Percentiles rank a stretch among this genome's conserved stretches.
These are phyloP conservation scores for Girardinichthys multiradiatus DNA, from an alignment of 2,113 vertebrate species.

Conservation along the genomic window DNA sequence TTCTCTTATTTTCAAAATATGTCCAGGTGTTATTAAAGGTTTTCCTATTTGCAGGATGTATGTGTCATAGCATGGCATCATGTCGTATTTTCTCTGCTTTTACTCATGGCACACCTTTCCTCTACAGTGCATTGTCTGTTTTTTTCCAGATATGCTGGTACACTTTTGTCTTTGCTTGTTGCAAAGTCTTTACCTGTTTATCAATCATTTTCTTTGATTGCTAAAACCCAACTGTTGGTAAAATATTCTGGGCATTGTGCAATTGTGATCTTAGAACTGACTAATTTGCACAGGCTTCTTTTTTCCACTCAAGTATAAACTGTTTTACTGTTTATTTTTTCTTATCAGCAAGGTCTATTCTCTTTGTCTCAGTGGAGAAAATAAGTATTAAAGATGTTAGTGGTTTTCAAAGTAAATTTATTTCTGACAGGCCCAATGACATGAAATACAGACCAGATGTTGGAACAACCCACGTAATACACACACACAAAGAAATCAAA, in stretches of 20 bases:
- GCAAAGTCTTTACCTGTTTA: not conserved
- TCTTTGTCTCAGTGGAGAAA: not conserved
- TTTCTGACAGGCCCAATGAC: not conserved
- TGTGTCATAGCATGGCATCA: slow-evolving; percentile 24
- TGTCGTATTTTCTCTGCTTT: slow-evolving; percentile 18
- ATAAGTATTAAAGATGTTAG: not conserved
- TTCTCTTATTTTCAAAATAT: slow-evolving; percentile 2
- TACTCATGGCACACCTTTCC: slow-evolving; percentile 8
- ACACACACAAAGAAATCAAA: not conserved
- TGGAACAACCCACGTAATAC: not conserved
- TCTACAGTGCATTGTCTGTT: slow-evolving; percentile 8
- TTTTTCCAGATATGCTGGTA: not conserved
- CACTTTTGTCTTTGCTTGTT: slow-evolving; percentile 3
- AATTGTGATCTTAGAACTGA: not conserved
- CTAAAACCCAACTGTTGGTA: not conserved
- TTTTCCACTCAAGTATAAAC: not conserved
- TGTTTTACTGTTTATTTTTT: not conserved
- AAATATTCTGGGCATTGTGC: slow-evolving; percentile 1
- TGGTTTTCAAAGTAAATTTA: not conserved
- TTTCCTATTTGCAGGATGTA: slow-evolving; percentile 23
- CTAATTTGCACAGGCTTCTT: slow-evolving; percentile 8
- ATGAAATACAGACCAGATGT: not conserved
- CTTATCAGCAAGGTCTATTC: not conserved
- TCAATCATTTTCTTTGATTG: not conserved
- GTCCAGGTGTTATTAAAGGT: slow-evolving; percentile 1